Conservation (phyloP, 2,113 vertebrate genomes). For the Xyliphius kryptos region DNA sequence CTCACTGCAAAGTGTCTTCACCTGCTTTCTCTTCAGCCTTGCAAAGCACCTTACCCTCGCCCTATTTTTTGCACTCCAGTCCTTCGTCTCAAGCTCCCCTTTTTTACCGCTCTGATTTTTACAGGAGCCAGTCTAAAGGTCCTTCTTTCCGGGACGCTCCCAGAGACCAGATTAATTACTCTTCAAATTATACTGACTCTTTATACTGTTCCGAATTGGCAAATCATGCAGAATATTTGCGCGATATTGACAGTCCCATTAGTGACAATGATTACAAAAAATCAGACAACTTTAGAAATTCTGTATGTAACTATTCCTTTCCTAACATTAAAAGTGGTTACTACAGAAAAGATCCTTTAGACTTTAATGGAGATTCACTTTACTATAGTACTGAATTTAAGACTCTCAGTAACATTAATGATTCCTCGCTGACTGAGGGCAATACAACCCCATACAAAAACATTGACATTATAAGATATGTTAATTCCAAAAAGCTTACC, state of each 20-base stretch:
- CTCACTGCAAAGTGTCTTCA: slow-evolving; percentile 56
- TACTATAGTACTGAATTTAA: slow-evolving; percentile 40
- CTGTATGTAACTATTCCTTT: slow-evolving; percentile 27
- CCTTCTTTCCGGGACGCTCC: slow-evolving; percentile 41
- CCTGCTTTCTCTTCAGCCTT: slow-evolving; percentile 57
- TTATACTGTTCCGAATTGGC: slow-evolving; percentile 15
- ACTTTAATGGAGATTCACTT: slow-evolving; percentile 54
- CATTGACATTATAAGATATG: slow-evolving; percentile 57
- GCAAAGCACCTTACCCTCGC: slow-evolving; percentile 42
- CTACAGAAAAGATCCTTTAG: slow-evolving; percentile 1
- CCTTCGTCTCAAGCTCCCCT: slow-evolving; percentile 50
- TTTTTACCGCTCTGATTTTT: slow-evolving; percentile 51
- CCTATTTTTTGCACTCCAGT: slow-evolving; percentile 65
- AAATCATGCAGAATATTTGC: too few species aligned
- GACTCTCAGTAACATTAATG: background rate
- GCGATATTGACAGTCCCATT: slow-evolving; percentile 31
- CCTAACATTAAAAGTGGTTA: background rate
- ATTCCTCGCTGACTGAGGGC: slow-evolving; percentile 28
- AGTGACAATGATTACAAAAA: slow-evolving; percentile 23
- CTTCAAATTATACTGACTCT: slow-evolving; percentile 27
- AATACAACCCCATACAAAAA: slow-evolving; percentile 69
- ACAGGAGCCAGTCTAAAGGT: slow-evolving; percentile 41
- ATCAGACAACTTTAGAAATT: slow-evolving; percentile 38
- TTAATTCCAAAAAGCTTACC: slow-evolving; percentile 31
- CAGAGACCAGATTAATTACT: slow-evolving; percentile 26